phyloP scores from a whole-genome alignment of 2,797 vertebrate genomes.

The Calcarius lapponicus region DNA sequence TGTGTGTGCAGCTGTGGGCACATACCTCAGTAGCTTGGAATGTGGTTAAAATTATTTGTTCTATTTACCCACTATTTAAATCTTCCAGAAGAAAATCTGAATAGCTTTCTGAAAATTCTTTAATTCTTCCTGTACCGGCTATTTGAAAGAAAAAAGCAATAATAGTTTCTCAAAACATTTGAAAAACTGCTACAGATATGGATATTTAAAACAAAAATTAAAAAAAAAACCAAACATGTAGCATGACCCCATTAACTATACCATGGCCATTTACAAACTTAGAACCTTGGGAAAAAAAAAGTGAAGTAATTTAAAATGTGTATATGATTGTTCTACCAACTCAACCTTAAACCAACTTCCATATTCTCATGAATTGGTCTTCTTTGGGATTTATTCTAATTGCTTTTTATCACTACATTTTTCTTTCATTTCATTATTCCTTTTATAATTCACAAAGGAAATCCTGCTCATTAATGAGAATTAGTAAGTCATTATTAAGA shows the following conservation, averaged over 20 bases:
- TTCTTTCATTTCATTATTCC: constrained; percentile 16
- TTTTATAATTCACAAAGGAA: constrained; percentile 32
- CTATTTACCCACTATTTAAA: background rate
- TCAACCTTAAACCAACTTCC: background rate
- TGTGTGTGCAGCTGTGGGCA: background rate
- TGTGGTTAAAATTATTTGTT: background rate
- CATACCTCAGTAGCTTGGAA: background rate
- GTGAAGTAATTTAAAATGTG: background rate
- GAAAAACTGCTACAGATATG: background rate
- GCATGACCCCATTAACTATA: background rate
- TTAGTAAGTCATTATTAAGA: constrained; percentile 34
- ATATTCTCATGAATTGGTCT: constrained; percentile 2
- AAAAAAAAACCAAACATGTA: background rate
- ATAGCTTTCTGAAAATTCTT: background rate
- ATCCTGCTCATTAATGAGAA: constrained; percentile 39
- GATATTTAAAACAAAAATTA: background rate
- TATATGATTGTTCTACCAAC: background rate
- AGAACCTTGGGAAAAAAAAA: background rate
- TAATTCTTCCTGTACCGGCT: background rate
- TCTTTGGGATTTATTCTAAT: constrained; percentile 62
- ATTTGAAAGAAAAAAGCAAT: background rate
- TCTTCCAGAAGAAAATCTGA: background rate
- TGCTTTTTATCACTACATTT: constrained; percentile 56
- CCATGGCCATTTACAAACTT: background rate
- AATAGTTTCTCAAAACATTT: background rate